A percentile compares a stretch with the other conserved stretches of the same genome.
Evolutionary conservation across 2,797 vertebrate species (phyloP).

Genomic region (Glossophaga mutica): DNA sequence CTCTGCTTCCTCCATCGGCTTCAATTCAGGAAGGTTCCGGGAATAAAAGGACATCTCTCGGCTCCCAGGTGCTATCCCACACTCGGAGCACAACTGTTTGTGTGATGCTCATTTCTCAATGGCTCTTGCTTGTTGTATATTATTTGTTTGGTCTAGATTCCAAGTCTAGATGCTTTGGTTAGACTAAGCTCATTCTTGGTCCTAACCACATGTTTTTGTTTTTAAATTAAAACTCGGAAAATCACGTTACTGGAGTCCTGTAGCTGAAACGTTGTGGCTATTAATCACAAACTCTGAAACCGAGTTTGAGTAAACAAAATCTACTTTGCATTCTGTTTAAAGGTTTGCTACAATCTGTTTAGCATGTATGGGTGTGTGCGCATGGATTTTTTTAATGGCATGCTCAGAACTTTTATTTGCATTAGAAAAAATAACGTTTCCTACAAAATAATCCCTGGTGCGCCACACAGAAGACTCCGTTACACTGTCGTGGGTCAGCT

Average conservation of each 20-base stretch:
- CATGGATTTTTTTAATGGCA: not conserved
- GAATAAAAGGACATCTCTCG: not conserved
- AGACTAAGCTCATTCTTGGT: not conserved
- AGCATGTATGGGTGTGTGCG: not conserved
- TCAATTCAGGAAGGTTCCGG: not conserved
- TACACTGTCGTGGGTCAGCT: not conserved
- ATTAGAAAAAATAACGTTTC: not conserved
- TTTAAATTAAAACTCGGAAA: not conserved
- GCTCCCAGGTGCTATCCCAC: not conserved
- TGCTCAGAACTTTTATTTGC: conserved; percentile 17
- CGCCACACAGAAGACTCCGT: not conserved
- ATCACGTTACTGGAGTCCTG: not conserved
- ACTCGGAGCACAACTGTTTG: not conserved
- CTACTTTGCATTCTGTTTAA: not conserved
- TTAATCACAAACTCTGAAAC: not conserved
- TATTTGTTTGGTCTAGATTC: conserved; percentile 21
- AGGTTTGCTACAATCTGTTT: not conserved
- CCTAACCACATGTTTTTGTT: conserved; percentile 19
- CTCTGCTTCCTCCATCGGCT: not conserved
- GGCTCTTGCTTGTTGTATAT: not conserved
- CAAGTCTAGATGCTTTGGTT: not conserved
- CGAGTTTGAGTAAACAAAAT: conserved; percentile 16
- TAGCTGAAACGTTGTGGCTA: not conserved
- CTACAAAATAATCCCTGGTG: conserved; percentile 3
- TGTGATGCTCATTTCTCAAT: not conserved